A percentile compares a stretch with the other conserved stretches of the same genome.
Conservation (phyloP, 2,888 invertebrate genomes). For the Tolmerus cingulatus region DNA sequence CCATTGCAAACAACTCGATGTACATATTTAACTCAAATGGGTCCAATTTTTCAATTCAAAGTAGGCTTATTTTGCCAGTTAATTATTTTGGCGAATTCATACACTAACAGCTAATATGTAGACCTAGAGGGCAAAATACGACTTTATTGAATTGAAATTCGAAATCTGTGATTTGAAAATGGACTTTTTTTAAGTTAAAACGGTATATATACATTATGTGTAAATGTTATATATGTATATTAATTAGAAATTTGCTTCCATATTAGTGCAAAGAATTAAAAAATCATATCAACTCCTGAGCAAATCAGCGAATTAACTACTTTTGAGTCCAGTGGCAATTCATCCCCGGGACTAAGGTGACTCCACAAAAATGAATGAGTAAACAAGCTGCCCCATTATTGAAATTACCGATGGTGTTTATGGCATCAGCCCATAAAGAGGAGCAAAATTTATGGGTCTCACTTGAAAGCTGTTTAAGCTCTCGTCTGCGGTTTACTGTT, state of each 20-base stretch:
- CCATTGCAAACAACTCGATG: too few relatives aligned
- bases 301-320: neutral
- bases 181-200: too few relatives aligned
- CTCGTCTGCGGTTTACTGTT: conserved; percentile 34
- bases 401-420: conserved; percentile 33
- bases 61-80: too few relatives aligned
- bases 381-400: conserved; percentile 9
- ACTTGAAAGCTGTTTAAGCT: conserved; percentile 29
- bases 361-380: neutral
- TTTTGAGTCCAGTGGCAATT: neutral
- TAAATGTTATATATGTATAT: too few relatives aligned
- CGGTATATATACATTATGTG: too few relatives aligned
- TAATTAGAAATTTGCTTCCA: neutral
- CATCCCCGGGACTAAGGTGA: neutral
- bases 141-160: too few relatives aligned
- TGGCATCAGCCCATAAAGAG: conserved; percentile 11
- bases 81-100: too few relatives aligned
- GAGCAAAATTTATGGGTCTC: neutral
- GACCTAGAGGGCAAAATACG: too few relatives aligned
- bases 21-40: too few relatives aligned
- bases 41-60: too few relatives aligned
- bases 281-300: neutral
- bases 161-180: too few relatives aligned
- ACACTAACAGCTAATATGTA: too few relatives aligned
- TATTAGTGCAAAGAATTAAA: neutral